Evolutionary conservation across 2,888 invertebrate genomes (phyloP).

Genomic region (Furcula furcula): DNA sequence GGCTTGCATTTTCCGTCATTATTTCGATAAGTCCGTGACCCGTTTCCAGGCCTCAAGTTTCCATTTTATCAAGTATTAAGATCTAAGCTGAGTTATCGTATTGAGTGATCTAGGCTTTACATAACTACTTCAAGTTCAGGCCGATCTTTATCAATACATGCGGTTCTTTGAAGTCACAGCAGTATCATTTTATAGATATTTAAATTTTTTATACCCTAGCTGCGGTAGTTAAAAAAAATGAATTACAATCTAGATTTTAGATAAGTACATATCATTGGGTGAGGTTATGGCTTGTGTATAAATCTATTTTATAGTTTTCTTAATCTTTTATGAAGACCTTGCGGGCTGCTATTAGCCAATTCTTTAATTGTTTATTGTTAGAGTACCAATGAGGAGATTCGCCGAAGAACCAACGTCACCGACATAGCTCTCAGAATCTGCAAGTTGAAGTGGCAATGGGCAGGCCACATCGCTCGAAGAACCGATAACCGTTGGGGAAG

Average conservation of each 20-base stretch:
- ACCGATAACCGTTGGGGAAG: too few relatives aligned
- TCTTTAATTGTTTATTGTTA: too few relatives aligned
- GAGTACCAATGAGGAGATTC: too few relatives aligned
- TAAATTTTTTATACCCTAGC: constrained; percentile 22
- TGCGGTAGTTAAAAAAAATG: constrained; percentile 21
- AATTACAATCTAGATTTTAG: constrained; percentile 17
- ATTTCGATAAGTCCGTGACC: constrained; percentile 57
- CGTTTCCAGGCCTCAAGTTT: constrained; percentile 54
- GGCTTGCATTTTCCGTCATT: constrained; percentile 29
- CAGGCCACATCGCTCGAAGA: too few relatives aligned
- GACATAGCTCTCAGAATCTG: too few relatives aligned
- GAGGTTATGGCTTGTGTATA: constrained; percentile 4
- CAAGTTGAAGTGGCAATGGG: too few relatives aligned
- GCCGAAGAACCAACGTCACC: too few relatives aligned
- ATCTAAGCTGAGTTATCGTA: constrained; percentile 62
- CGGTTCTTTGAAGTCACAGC: constrained; percentile 29
- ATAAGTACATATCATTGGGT: constrained; percentile 13
- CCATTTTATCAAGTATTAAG: constrained; percentile 54
- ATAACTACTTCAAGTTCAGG: constrained; percentile 56
- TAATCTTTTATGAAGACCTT: constrained; percentile 1
- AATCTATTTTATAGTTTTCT: constrained; percentile 2
- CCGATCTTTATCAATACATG: constrained; percentile 45
- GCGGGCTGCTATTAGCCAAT: too few relatives aligned
- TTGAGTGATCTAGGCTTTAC: constrained; percentile 48
- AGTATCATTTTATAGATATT: constrained; percentile 22